Conservation (phyloP, 2,888 invertebrate species). For the Acleris literana region DNA sequence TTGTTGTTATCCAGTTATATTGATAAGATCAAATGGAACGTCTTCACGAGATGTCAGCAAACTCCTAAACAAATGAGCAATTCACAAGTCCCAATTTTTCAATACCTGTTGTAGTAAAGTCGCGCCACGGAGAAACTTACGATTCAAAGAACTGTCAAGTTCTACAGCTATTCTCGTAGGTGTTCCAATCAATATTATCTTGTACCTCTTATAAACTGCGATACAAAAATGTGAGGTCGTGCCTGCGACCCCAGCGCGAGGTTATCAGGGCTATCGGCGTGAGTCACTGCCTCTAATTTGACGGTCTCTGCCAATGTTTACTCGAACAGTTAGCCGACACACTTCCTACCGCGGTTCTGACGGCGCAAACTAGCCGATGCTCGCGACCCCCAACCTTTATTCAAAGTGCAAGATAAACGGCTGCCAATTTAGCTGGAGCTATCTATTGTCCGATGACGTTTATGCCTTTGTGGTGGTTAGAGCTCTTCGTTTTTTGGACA, state of each 20-base stretch:
- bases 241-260: conserved; percentile 39
- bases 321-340: conserved; percentile 75
- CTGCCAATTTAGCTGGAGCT: conserved; percentile 56
- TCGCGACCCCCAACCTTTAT: conserved; percentile 79
- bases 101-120: conserved; percentile 9
- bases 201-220: conserved; percentile 20
- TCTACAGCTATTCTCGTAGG: conserved; percentile 23
- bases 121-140: conserved; percentile 24
- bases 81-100: background rate
- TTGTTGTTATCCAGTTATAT: too few relatives aligned
- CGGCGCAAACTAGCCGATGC: conserved; percentile 69
- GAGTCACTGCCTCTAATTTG: conserved; percentile 61
- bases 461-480: conserved; percentile 4
- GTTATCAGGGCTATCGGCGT: conserved; percentile 47
- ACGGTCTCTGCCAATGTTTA: conserved; percentile 72
- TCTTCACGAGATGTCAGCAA: too few relatives aligned
- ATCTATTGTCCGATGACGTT: conserved; percentile 30
- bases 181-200: conserved; percentile 33
- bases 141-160: conserved; percentile 23
- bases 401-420: conserved; percentile 62
- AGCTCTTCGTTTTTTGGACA: conserved; percentile 35
- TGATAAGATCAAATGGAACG: too few relatives aligned
- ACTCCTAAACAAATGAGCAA: too few relatives aligned
- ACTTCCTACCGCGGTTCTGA: conserved; percentile 64
- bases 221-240: conserved; percentile 32